Conservation (phyloP, 2,113 vertebrate genomes). For the Bettongia penicillata region DNA sequence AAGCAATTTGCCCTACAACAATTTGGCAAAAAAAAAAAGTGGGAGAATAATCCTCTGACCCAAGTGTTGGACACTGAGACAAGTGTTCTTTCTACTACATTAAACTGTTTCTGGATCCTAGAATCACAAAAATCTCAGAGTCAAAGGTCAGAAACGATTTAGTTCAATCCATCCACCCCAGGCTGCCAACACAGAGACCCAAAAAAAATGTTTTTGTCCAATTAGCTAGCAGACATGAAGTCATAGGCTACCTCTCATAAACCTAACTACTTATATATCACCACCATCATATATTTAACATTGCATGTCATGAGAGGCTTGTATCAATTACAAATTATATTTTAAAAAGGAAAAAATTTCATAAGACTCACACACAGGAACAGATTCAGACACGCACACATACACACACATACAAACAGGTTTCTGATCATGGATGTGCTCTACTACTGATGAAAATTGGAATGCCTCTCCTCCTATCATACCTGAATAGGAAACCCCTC, state of each 20-base stretch:
- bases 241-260: not conserved
- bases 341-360: not conserved
- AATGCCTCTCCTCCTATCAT: not conserved
- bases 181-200: not conserved
- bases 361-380: not conserved
- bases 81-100: not conserved
- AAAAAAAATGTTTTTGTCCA: not conserved
- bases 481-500: not conserved
- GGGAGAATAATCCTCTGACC: not conserved
- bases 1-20: not conserved
- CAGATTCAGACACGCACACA: not conserved
- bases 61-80: not conserved
- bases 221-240: not conserved
- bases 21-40: not conserved
- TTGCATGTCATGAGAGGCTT: not conserved
- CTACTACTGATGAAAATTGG: not conserved
- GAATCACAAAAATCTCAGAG: not conserved
- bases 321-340: not conserved
- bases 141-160: not conserved
- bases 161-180: not conserved
- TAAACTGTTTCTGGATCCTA: not conserved
- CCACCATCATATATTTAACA: not conserved
- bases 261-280: not conserved
- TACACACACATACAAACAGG: not conserved
- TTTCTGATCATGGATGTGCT: not conserved